Evolutionary conservation across 35 echinoderm and acorn worm genomes (phyloP), one percentile per base, ranked within the genome.

Genomic region (Ptychodera flava): DNA sequence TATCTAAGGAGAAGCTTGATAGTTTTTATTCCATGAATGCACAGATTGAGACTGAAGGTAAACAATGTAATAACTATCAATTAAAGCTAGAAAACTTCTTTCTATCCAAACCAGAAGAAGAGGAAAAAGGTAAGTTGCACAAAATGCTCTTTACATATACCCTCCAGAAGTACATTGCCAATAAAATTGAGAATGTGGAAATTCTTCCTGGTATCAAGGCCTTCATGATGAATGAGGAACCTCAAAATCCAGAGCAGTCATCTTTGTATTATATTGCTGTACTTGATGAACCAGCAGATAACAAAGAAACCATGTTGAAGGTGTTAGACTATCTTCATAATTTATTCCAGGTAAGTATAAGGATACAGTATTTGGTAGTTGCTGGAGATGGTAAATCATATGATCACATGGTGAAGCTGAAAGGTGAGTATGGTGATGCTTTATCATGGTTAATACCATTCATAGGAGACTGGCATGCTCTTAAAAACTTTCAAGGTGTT

Each of bases 401-500:
- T 34, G 32, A 32, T 30, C 16, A 77, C 32, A 35, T 36, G 88
- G 90, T n/a, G n/a, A n/a, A n/a, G n/a, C n/a, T n/a, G n/a, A n/a
- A n/a, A n/a, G n/a, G n/a, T n/a, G n/a, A n/a, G 29, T 87, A 87
- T 87, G 80, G 84, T 37, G 29, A 82, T 29, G 33, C 89, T 16
- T 28, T 93, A 31, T 80, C 45, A 10, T 90, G 89, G 88, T 29
- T 93, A 27, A 30, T 95, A 0, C 93, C 93, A 34, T 95, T 37
- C 31, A 10, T 78, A 29, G 89, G 90, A 14, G 90, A 95, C 33
- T 95, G 89, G 93, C 93, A 95, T 78, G 53, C 86, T 30, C 33
- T 95, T 10, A 91, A 88, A 52, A 95, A 95, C 34, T 82, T 79
- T 37, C 93, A 91, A 88, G 90, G 87, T 32, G 86, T 89, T 0